Percentiles rank a stretch among this genome's conserved stretches.
Conservation (phyloP, 2,797 vertebrate species). For the Carapus acus region DNA sequence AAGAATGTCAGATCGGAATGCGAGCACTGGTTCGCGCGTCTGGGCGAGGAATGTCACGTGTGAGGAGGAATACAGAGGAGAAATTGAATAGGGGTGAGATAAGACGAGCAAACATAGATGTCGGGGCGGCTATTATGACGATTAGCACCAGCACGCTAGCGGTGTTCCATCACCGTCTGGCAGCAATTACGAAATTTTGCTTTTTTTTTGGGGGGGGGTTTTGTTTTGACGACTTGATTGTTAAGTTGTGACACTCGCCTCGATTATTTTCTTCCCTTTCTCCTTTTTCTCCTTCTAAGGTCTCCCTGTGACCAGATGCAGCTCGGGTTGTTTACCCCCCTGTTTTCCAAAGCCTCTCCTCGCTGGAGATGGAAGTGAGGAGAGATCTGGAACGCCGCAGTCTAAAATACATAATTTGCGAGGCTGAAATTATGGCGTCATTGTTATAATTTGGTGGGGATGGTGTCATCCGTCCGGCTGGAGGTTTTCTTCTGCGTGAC, state of each 20-base stretch:
- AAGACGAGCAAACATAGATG: background rate
- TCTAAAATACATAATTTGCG: too few species aligned
- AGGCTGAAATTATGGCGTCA: too few species aligned
- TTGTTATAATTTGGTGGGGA: too few species aligned
- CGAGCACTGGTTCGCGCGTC: background rate
- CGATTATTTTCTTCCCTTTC: background rate
- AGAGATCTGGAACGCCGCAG: too few species aligned
- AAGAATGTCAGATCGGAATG: slow-evolving; percentile 10
- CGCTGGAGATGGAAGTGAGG: too few species aligned
- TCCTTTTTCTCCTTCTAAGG: background rate
- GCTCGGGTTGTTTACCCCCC: too few species aligned
- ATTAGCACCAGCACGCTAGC: background rate
- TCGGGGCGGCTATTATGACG: slow-evolving; percentile 3
- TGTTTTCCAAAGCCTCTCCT: too few species aligned
- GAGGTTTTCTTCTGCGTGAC: too few species aligned
- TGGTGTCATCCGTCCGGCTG: too few species aligned
- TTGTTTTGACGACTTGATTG: background rate
- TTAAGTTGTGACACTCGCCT: too few species aligned
- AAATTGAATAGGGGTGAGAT: slow-evolving; percentile 9
- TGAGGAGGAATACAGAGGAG: slow-evolving; percentile 2
- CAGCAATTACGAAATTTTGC: background rate
- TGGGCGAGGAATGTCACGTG: background rate
- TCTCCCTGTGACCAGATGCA: too few species aligned
- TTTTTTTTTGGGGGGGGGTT: background rate
- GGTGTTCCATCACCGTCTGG: slow-evolving; percentile 1